Evolutionary conservation across 2,888 invertebrate species (phyloP).

Genomic region (Dendrolimus pini): DNA sequence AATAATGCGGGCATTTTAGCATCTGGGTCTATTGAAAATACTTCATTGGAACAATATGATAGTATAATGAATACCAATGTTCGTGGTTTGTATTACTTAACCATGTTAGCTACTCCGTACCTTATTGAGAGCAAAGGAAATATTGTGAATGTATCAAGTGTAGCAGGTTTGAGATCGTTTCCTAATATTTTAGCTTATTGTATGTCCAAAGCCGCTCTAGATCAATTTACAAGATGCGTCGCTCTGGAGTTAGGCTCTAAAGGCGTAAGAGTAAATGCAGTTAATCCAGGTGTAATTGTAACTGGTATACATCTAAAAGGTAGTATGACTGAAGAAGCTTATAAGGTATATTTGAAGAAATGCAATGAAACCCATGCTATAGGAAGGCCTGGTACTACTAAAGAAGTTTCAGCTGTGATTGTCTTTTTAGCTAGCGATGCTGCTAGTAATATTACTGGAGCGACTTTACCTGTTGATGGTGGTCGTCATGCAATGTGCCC

Average conservation of each 20-base stretch:
- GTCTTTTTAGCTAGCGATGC: slow-evolving; percentile 91
- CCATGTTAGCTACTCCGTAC: slow-evolving; percentile 87
- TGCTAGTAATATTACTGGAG: slow-evolving; percentile 90
- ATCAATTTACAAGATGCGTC: slow-evolving; percentile 91
- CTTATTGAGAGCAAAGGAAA: slow-evolving; percentile 85
- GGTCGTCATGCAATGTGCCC: slow-evolving; percentile 92
- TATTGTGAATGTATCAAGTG: slow-evolving; percentile 93
- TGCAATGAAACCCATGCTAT: slow-evolving; percentile 91
- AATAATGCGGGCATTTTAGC: slow-evolving; percentile 90
- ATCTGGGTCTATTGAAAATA: slow-evolving; percentile 84
- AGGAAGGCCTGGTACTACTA: slow-evolving; percentile 85
- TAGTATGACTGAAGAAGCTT: slow-evolving; percentile 85
- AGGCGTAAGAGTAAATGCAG: slow-evolving; percentile 88
- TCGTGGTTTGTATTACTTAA: slow-evolving; percentile 82
- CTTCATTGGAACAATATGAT: slow-evolving; percentile 87
- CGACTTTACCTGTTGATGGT: slow-evolving; percentile 89
- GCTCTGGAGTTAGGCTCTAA: slow-evolving; percentile 86
- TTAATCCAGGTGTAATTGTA: slow-evolving; percentile 91
- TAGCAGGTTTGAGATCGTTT: slow-evolving; percentile 88
- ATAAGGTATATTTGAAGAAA: slow-evolving; percentile 86
- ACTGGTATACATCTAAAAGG: slow-evolving; percentile 79
- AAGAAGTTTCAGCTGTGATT: slow-evolving; percentile 92
- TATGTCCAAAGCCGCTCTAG: slow-evolving; percentile 91
- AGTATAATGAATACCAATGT: slow-evolving; percentile 89
- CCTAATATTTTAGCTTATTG: slow-evolving; percentile 88